Conservation (phyloP, 2,797 vertebrate genomes). For the Pseudotriccus pelzelni region DNA sequence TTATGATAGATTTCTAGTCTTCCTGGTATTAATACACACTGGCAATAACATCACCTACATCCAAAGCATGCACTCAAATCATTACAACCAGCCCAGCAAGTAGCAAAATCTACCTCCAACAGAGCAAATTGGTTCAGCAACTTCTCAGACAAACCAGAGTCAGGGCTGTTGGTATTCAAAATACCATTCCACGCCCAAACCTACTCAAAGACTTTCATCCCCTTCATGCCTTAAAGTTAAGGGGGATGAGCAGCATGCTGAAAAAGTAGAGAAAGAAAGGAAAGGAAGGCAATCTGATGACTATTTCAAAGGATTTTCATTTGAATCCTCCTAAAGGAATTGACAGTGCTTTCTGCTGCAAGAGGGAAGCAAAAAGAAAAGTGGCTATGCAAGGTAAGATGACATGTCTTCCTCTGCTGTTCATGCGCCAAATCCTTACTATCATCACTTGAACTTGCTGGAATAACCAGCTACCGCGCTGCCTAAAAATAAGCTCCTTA, state of each 20-base stretch:
- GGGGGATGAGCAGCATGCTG: background rate
- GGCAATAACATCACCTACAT: background rate
- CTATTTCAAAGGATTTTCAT: background rate
- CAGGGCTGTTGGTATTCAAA: background rate
- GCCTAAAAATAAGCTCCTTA: slow-evolving; percentile 26
- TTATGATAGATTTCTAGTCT: background rate
- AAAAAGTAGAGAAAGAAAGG: background rate
- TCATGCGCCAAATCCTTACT: background rate
- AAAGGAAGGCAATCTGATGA: background rate
- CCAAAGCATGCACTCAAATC: background rate
- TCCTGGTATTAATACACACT: background rate
- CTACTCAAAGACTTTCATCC: background rate
- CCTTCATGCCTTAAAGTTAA: background rate
- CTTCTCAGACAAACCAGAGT: background rate
- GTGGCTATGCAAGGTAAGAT: background rate
- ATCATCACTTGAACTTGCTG: background rate
- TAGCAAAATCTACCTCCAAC: background rate
- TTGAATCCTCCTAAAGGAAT: background rate
- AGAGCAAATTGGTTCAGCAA: background rate
- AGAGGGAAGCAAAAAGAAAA: background rate
- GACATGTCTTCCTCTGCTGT: background rate
- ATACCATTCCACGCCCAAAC: background rate
- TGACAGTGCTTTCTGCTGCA: background rate
- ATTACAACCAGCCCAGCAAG: background rate
- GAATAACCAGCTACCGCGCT: background rate